Evolutionary conservation across 2,888 invertebrate species (phyloP), one percentile per base, ranked within the genome.

Genomic region (Reticulitermes lucifugus): DNA sequence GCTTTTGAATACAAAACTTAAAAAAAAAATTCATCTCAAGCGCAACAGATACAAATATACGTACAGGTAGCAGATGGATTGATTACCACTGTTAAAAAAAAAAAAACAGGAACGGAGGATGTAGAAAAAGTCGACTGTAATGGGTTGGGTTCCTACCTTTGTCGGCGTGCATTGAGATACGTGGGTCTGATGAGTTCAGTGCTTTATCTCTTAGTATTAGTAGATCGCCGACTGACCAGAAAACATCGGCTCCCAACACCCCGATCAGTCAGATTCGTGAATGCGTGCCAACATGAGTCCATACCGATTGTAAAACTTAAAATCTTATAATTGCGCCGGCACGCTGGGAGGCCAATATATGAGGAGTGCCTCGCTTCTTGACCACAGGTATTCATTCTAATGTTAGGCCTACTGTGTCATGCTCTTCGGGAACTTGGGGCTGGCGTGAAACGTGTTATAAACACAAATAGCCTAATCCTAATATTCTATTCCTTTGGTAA

Each of bases 11-110:
- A 77, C 46, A 77, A n/a, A n/a, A n/a, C 46, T 46, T 43, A 0
- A 77, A 22, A 77, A 43, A 35, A 35, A 77, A 51, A n/a, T 77
- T 18, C 25, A 51, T n/a, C 21, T 77, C 46, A 46, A 46, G 21
- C 35, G 1, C 25, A 81, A 70, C n/a, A 65, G 70, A 43, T 65
- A 70, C 81, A 81, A 65, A 65, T 81, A 43, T 81, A 81, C 65
- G 80, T 80, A 84, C 84, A 80, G 83, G 86, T 85, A 86, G 85
- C 85, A 85, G 85, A 85, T 86, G 86, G 86, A 86, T 86, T 86
- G 86, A 86, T 86, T 86, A 86, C 86, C 65, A 75, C 80, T 65
- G 43, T 29, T 60, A 65, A 65, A 83, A 70, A 83, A 65, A 73
- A 79, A 86, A 65, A 80, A 86, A 82, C 35, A 59, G 75, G 43